Percentiles rank a stretch among this genome's conserved stretches.
Conservation (phyloP, 2,113 vertebrate genomes). For the Protobothrops flavoviridis region DNA sequence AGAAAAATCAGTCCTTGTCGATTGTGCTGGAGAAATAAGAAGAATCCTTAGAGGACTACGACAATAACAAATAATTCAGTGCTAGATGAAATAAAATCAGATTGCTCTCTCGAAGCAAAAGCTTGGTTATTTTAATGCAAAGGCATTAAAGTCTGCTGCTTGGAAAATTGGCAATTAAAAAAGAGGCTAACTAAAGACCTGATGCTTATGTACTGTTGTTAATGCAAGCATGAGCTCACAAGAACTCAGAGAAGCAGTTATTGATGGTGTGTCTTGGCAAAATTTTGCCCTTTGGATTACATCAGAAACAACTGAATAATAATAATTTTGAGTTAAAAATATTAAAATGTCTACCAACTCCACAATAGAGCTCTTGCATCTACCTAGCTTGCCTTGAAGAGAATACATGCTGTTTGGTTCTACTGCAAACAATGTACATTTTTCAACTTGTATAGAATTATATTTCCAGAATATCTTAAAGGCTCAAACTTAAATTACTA, state of each 20-base stretch:
- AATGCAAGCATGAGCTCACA: background rate
- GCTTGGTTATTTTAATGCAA: background rate
- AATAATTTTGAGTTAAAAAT: background rate
- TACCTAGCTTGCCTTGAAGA: background rate
- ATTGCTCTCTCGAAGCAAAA: background rate
- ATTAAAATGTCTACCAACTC: background rate
- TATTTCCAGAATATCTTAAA: background rate
- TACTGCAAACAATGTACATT: background rate
- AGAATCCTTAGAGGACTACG: background rate
- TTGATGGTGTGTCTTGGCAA: background rate
- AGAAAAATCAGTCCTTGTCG: background rate
- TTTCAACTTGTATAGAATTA: background rate
- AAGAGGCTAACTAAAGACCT: background rate
- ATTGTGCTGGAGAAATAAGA: background rate
- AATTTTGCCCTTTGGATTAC: background rate
- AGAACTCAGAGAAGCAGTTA: background rate
- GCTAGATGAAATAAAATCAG: background rate
- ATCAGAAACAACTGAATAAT: background rate
- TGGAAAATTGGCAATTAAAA: background rate
- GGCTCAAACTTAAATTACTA: background rate
- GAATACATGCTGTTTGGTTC: background rate
- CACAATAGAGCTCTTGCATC: background rate
- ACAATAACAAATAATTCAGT: background rate
- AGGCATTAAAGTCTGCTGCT: background rate
- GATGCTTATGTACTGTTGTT: background rate